phyloP scores from a whole-genome alignment of 2,888 invertebrate genomes.

The Heteromurus nitidus region DNA sequence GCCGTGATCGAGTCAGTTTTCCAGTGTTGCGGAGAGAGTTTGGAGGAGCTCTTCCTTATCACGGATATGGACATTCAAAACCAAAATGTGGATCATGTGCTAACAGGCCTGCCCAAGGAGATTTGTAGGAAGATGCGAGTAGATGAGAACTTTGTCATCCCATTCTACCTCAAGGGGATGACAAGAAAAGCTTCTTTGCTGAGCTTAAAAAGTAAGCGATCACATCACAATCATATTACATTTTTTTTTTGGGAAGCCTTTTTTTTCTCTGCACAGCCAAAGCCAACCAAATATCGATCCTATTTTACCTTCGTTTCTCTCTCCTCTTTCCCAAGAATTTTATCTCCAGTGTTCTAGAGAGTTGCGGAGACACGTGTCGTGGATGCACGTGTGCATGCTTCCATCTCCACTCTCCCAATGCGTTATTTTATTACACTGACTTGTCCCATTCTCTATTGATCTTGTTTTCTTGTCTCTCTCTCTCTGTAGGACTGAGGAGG shows the following conservation, averaged over 20 bases:
- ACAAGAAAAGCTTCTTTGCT: slow-evolving; percentile 50
- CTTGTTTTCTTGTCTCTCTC: slow-evolving; percentile 1
- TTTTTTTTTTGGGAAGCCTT: not conserved
- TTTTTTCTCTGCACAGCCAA: too few relatives aligned
- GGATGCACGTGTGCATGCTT: too few relatives aligned
- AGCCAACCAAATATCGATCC: too few relatives aligned
- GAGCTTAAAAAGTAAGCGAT: slow-evolving; percentile 50
- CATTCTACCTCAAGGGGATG: slow-evolving; percentile 36
- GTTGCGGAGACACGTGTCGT: not conserved
- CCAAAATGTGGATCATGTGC: slow-evolving; percentile 66
- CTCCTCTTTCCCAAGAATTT: too few relatives aligned
- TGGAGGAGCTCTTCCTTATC: slow-evolving; percentile 60
- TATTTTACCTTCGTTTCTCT: too few relatives aligned
- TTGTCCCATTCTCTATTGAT: too few relatives aligned
- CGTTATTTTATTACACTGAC: too few relatives aligned
- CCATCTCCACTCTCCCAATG: too few relatives aligned
- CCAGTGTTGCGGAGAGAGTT: slow-evolving; percentile 46
- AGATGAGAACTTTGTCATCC: slow-evolving; percentile 40
- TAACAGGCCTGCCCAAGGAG: slow-evolving; percentile 60
- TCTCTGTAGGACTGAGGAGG: slow-evolving; percentile 41
- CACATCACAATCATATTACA: not conserved
- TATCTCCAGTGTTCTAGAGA: not conserved
- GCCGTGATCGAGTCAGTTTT: slow-evolving; percentile 61
- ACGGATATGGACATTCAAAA: slow-evolving; percentile 68
- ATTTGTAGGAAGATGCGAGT: slow-evolving; percentile 50